These are phyloP conservation scores for Microhierax caerulescens DNA, from an alignment of 2,797 vertebrate genomes.

Conservation along the genomic window DNA sequence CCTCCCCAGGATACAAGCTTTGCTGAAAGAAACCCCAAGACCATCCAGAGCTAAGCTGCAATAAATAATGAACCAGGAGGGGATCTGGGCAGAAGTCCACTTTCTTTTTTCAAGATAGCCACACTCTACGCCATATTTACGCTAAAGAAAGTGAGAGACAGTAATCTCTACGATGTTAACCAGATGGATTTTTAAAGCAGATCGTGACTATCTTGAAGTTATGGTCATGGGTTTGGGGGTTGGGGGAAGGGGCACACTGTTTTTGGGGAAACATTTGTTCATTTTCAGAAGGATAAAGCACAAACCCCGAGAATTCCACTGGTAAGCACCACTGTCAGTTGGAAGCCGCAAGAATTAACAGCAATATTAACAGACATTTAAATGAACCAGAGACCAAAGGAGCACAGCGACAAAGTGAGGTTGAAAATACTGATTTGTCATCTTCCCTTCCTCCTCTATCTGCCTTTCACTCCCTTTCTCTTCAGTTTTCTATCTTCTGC, in stretches of 20 bases:
- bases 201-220: background rate
- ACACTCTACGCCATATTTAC: background rate
- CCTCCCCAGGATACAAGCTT: background rate
- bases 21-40: background rate
- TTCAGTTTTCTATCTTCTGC: slow-evolving; percentile 50
- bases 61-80: background rate
- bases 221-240: background rate
- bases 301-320: background rate
- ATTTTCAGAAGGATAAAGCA: background rate
- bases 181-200: background rate
- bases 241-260: rapidly evolving
- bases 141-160: background rate
- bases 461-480: background rate
- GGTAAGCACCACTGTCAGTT: background rate
- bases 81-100: background rate
- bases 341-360: background rate
- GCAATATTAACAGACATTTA: background rate
- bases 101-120: background rate
- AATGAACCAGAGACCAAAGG: background rate
- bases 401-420: background rate
- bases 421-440: background rate
- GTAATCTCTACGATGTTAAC: background rate
- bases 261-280: background rate
- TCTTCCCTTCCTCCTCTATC: slow-evolving; percentile 6
- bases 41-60: background rate